Evolutionary conservation across 2,113 vertebrate genomes (phyloP), one percentile per base, ranked within the genome.

Genomic region (Chiloscyllium plagiosum): DNA sequence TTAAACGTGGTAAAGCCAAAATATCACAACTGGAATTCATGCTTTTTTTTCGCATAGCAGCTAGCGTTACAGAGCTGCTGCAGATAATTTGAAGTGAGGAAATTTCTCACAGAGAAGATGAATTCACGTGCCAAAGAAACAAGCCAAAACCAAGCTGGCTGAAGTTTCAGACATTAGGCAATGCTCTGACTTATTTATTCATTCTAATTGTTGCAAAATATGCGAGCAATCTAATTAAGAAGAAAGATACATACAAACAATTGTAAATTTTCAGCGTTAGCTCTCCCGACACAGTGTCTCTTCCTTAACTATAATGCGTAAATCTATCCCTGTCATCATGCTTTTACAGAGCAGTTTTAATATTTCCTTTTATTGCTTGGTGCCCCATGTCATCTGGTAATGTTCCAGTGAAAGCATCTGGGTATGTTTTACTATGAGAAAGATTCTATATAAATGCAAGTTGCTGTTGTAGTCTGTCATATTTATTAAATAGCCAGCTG

Each of bases 91-190:
- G 61, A 33, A 65, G 4, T 90, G 87, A 65, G 56, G 26, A 90
- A 15, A 61, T 17, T 61, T 90, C 13, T 90, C n/a, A 65, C 61
- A 61, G 29, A 52, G 56, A 56, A n/a, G 56, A 90, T 15, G 29
- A 15, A 90, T 52, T 56, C 56, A 90, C n/a, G 87, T 65, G 17
- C 4, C 61, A 90, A 65, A 13, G 87, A 90, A 19, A 65, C 56
- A 65, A 90, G 87, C 87, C 87, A 90, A 89, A 61, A 26, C n/a
- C 17, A n/a, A 90, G 87, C 65, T 90, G 87, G 87, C 87, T 90
- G 87, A 17, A 90, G 61, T 66, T n/a, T 65, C 61, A 65, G 89
- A 5, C 17, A 65, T n/a, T 61, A 37, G 29, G 33, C 56, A 92
- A 66, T 92, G 33, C 50, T 89, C 50, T 24, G 56, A 20, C 29